Evolutionary conservation across 1,140 invertebrate genomes (phyloP), one percentile per base, ranked within the genome.

Genomic region (Aplysia californica): DNA sequence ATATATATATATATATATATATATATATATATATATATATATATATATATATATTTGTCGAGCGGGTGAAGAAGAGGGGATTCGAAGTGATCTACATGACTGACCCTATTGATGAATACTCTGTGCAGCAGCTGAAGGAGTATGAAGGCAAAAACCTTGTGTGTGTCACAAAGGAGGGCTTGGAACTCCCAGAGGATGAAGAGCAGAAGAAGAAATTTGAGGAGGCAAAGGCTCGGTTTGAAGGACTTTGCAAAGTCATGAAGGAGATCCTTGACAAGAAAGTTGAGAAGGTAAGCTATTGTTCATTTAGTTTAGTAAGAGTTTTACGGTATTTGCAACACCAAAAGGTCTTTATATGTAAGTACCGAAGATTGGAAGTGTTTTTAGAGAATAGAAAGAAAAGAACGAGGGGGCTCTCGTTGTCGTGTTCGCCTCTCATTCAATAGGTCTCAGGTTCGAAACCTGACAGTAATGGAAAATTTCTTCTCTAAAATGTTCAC

Each of bases 41-140:
- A 23, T 93, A 95, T 83, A 97, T 96, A 90, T 99, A 97, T 50
- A 95, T 97, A 0, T 99, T 99, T 87, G 97, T 99, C 77, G 98
- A 99, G 91, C 92, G 96, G 74, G 96, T 99, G 0, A 96, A 96
- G 93, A 99, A 98, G 87, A 94, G 97, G 87, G 98, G 97, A 61
- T 98, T 96, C 86, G 98, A 99, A 91, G 97, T 99, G 3, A 92
- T 99, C 20, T 99, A 99, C 93, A 99, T 99, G 97, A 95, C 94
- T 20, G 98, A 99, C 88, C 97, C 98, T 38, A 99, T 99, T 83
- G 98, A 99, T 92, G 98, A 99, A 89, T 99, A 99, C 88, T 97
- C 97, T 83, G 96, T 98, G 3, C 97, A 99, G 90, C 97, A 99
- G 89, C 91, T 99, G 91, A 99, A 97, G 90, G 97, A 99, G 89